Evolutionary conservation across 2,888 invertebrate genomes (phyloP).

Genomic region (Cephus pygmeus): DNA sequence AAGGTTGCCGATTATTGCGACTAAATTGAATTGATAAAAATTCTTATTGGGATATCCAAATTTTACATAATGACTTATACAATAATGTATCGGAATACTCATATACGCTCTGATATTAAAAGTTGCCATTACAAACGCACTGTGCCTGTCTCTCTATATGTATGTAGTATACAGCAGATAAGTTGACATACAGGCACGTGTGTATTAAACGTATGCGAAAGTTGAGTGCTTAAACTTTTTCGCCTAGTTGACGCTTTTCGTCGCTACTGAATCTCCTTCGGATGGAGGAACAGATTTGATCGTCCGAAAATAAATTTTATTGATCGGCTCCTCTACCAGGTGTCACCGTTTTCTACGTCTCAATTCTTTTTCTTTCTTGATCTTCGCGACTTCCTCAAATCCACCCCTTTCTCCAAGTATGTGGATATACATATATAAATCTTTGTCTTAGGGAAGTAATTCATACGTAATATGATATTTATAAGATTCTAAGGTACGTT

Average conservation of each 20-base stretch:
- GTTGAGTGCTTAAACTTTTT: background rate
- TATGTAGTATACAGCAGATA: background rate
- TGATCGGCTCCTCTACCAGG: background rate
- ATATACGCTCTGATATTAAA: background rate
- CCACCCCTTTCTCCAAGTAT: background rate
- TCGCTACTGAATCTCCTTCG: background rate
- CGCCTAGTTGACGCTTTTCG: background rate
- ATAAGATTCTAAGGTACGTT: background rate
- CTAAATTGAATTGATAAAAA: background rate
- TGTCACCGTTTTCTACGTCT: background rate
- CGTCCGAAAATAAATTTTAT: slow-evolving; percentile 7
- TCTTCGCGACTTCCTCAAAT: background rate
- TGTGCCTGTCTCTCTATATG: background rate
- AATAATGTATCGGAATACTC: background rate
- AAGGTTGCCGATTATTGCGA: background rate
- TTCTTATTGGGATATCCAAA: background rate
- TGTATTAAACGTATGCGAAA: background rate
- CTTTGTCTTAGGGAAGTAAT: too few relatives aligned
- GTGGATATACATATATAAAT: background rate
- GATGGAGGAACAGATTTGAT: background rate
- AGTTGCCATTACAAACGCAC: background rate
- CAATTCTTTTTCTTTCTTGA: background rate
- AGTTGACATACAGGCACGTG: background rate
- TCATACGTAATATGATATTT: background rate
- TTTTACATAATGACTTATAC: background rate